A percentile compares a stretch with the other conserved stretches of the same genome.
phyloP scores from a whole-genome alignment of 2,888 invertebrate genomes.

The Actias luna region DNA sequence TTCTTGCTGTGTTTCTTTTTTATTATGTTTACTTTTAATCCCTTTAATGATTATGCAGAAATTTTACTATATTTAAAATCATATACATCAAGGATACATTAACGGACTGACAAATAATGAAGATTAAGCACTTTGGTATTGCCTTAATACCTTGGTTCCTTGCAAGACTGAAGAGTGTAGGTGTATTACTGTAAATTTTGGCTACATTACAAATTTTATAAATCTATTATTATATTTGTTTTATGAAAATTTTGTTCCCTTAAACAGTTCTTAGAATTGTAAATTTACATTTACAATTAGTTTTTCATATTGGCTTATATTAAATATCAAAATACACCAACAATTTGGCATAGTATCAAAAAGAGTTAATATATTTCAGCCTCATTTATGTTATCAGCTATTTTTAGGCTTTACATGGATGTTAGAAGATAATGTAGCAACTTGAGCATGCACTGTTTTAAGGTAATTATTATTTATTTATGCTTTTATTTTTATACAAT shows the following conservation, averaged over 20 bases:
- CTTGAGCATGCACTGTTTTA: slow-evolving; percentile 46
- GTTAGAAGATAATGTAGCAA: slow-evolving; percentile 40
- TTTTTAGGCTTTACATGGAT: slow-evolving; percentile 46
- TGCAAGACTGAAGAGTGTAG: neutral
- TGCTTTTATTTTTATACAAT: slow-evolving; percentile 26
- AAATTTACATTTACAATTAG: too few species aligned
- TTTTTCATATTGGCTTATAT: neutral
- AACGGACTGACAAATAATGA: too few species aligned
- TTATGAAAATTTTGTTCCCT: neutral
- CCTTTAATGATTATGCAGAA: too few species aligned
- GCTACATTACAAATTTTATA: too few species aligned
- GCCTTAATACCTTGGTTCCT: neutral
- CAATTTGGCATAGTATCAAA: neutral
- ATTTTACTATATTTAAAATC: too few species aligned
- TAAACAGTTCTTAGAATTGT: neutral
- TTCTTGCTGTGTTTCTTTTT: too few species aligned
- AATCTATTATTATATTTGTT: neutral
- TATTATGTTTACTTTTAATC: too few species aligned
- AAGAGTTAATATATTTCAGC: slow-evolving; percentile 20
- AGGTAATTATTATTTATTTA: slow-evolving; percentile 43
- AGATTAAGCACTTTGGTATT: neutral
- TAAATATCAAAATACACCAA: neutral
- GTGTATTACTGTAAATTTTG: too few species aligned
- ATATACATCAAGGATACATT: neutral
- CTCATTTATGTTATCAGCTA: slow-evolving; percentile 38